Evolutionary conservation across 2,888 invertebrate genomes (phyloP), one percentile per base, ranked within the genome.

Genomic region (Andrena hattorfiana): DNA sequence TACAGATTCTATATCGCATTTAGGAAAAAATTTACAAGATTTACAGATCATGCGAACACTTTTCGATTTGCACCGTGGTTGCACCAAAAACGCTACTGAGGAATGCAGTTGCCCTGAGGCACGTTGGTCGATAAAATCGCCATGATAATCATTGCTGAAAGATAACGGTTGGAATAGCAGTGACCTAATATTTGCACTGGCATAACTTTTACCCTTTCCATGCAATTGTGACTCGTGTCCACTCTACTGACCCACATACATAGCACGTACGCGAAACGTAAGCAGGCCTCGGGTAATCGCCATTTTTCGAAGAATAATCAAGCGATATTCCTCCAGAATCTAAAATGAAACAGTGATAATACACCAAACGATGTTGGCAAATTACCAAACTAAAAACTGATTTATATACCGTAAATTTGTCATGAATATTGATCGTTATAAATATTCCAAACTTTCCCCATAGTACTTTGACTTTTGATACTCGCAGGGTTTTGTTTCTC

Each of bases 141-240:
- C 62, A 72, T 26, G 77, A 82, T 80, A 80, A 85, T 80, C 71
- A 42, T 73, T 77, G 35, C 51, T 51, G 69, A 83, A 77, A 72
- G 59, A 77, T 89, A 89, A 87, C 89, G 86, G 89, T 84, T 82
- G 73, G 71, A 77, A 67, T 77, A 83, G 81, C 86, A 59, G 78
- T 86, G 87, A 84, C 81, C 85, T 83, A 81, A 85, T 89, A 88
- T 87, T 84, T 83, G 81, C 81, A 85, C 83, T 75, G 80, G 85
- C 88, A 86, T 84, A 89, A 89, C 82, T 89, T 86, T 88, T 86
- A 89, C 86, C 85, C 87, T 89, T 89, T 86, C 85, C 83, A 86
- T 84, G 80, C 77, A 74, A 85, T 88, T 80, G 78, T 77, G 62
- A 81, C 81, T 82, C 76, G 68, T 84, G 86, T 86, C 74, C 83